These are phyloP conservation scores for Plutella xylostella DNA, from an alignment of 2,888 invertebrate genomes.

Conservation along the genomic window DNA sequence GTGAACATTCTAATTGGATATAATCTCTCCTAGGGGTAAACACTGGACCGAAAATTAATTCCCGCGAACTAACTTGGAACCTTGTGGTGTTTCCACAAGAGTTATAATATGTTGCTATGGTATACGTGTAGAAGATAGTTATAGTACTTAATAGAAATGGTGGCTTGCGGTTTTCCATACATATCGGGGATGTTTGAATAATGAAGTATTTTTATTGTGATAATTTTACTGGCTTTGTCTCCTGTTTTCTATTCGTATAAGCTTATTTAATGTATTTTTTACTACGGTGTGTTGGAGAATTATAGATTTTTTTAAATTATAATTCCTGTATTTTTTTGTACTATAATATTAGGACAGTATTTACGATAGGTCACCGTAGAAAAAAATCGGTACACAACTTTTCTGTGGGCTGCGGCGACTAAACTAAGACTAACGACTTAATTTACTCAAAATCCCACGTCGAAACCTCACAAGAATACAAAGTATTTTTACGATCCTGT, in stretches of 20 bases:
- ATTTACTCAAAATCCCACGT: too few relatives aligned
- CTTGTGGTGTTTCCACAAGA: too few relatives aligned
- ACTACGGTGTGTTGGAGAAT: not conserved
- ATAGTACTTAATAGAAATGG: too few relatives aligned
- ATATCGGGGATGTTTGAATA: not conserved
- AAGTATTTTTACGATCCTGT: not conserved
- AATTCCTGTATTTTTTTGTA: not conserved
- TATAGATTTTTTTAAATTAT: not conserved
- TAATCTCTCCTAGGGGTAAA: constrained; percentile 20
- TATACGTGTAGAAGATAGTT: too few relatives aligned
- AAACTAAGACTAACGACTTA: too few relatives aligned
- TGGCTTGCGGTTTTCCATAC: not conserved
- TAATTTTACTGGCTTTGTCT: not conserved
- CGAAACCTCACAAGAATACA: not conserved
- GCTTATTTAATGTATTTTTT: not conserved
- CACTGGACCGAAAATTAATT: too few relatives aligned
- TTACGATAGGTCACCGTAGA: not conserved
- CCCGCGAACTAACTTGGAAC: too few relatives aligned
- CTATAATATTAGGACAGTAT: not conserved
- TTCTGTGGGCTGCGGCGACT: too few relatives aligned
- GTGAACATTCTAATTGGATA: constrained; percentile 64
- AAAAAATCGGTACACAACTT: too few relatives aligned
- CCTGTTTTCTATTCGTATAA: not conserved
- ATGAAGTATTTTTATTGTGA: not conserved
- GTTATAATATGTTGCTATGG: too few relatives aligned